Evolutionary conservation across 1,140 invertebrate species (phyloP), one percentile per base, ranked within the genome.

Genomic region (Catajapyx aquilonaris): DNA sequence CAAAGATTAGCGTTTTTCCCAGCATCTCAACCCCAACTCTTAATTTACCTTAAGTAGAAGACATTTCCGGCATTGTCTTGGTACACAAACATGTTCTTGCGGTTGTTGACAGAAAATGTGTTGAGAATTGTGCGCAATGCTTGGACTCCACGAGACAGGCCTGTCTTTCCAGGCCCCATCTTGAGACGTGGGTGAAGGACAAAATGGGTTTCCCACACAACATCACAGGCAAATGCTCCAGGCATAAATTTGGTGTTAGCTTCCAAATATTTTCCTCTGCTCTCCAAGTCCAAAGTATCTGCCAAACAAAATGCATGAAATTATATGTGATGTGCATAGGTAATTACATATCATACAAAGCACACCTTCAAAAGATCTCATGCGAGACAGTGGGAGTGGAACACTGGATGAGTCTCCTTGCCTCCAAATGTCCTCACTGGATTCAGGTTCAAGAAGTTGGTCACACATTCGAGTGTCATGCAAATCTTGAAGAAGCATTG

Each of bases 51-150:
- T 25, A 81, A 47, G 52, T 81, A 81, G 51, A 76, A 81, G 0
- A 80, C 76, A 46, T 73, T 71, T 20, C 63, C 62, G 21, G 65
- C 57, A 18, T 58, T 66, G 53, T 81, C 71, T 52, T 70, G 61
- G 54, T 79, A 71, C 2, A 83, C 77, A 59, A 81, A 83, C 77
- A 83, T 81, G 49, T 84, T 83, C 34, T 57, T 69, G 33, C 78
- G 57, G 48, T 84, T 83, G 37, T 65, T 67, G 0, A 84, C 76
- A 1, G 71, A 71, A 46, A 83, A 76, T 25, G 72, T 66, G 46
- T 71, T 73, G 2, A 83, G 54, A 4, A 77, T 71, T 16, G 64
- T 64, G 38, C 71, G 62, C 16, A 83, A 54, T 9, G 73, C 69
- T 48, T 67, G 64, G 20, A 71, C 66, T 15, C 69, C 71, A 19